Evolutionary conservation across 35 echinoderm and acorn worm genomes (phyloP).

Genomic region (Strongylocentrotus purpuratus): DNA sequence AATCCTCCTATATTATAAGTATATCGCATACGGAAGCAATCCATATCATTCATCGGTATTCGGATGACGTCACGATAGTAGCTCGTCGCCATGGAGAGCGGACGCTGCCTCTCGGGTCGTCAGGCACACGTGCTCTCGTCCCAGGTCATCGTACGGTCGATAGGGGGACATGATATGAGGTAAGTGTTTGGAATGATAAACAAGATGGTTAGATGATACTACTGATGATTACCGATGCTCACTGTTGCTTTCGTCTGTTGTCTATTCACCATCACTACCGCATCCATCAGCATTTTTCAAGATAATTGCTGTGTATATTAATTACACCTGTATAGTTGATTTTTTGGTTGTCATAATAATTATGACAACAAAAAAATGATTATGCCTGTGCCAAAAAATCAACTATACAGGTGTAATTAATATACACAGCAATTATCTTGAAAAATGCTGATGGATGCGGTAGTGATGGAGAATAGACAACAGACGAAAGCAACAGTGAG

Average conservation of each 20-base stretch:
- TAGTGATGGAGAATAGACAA: not conserved
- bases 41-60: not conserved
- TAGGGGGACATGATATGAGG: not conserved
- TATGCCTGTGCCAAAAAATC: no score
- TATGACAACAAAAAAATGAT: no score
- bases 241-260: not conserved
- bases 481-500: not conserved
- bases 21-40: not conserved
- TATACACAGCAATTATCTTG: no score
- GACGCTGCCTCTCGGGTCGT: not conserved
- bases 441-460: not conserved
- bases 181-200: not conserved
- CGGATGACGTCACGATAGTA: not conserved
- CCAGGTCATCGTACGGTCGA: not conserved
- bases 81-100: not conserved
- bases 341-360: no score
- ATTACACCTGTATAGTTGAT: no score
- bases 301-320: no score
- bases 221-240: not conserved
- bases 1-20: no score
- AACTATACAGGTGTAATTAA: no score
- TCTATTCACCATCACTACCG: not conserved
- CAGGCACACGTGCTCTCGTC: not conserved
- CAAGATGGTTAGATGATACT: not conserved
- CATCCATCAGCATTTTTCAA: not conserved